These are phyloP conservation scores for Aspidoscelis tigris DNA, from an alignment of 2,113 vertebrate species.

Conservation along the genomic window DNA sequence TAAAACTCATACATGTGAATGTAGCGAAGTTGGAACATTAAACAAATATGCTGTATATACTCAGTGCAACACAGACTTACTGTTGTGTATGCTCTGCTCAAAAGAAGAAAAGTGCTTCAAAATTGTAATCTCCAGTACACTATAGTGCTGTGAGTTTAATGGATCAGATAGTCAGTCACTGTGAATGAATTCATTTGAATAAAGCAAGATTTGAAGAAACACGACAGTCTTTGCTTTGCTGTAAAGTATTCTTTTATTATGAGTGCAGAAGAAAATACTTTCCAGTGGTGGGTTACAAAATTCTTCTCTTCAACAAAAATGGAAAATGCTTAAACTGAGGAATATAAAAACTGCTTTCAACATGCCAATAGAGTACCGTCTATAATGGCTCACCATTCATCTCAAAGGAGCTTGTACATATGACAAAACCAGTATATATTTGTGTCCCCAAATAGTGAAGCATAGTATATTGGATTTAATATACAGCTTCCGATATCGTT, in stretches of 20 bases:
- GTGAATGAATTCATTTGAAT: background rate
- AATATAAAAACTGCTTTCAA: background rate
- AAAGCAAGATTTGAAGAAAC: background rate
- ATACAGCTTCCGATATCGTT: background rate
- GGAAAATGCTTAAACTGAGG: background rate
- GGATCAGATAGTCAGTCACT: background rate
- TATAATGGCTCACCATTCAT: background rate
- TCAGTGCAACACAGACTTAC: too few species aligned
- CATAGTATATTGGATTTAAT: too few species aligned
- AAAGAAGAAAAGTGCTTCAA: background rate
- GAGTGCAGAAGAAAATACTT: background rate
- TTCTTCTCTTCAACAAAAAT: too few species aligned
- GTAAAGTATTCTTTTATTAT: slow-evolving; percentile 51
- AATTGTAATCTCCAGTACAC: background rate
- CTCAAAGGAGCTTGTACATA: slow-evolving; percentile 44
- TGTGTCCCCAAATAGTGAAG: too few species aligned
- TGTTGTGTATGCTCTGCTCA: too few species aligned
- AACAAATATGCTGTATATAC: too few species aligned
- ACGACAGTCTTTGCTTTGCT: accelerated
- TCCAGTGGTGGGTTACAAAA: slow-evolving; percentile 17
- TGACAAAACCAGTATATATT: slow-evolving; percentile 19
- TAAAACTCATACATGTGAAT: too few species aligned
- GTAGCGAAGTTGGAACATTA: too few species aligned
- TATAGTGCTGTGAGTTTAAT: background rate
- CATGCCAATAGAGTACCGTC: background rate